A percentile compares a stretch with the other conserved stretches of the same genome.
Conservation (phyloP, 2,888 invertebrate species). For the Drosophila koepferae region DNA sequence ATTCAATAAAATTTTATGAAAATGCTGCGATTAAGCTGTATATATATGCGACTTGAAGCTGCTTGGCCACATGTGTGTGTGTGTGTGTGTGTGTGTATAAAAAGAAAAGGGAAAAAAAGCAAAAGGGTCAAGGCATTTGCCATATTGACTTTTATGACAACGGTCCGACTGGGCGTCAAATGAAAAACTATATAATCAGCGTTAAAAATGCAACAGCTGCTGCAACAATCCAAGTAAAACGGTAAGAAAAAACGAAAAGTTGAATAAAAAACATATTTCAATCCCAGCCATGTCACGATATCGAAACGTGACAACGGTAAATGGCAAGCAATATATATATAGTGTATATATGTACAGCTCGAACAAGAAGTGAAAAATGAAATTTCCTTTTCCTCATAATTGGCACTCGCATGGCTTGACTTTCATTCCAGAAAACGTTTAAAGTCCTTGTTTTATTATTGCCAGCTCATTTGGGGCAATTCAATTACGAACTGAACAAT, state of each 20-base stretch:
- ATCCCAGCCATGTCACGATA: slow-evolving; percentile 26
- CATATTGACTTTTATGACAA: slow-evolving; percentile 77
- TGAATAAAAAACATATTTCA: slow-evolving; percentile 49
- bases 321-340: slow-evolving; percentile 11
- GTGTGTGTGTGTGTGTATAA: slow-evolving; percentile 18
- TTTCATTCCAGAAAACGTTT: slow-evolving; percentile 9
- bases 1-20: slow-evolving; percentile 82
- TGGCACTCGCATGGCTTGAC: slow-evolving; percentile 2
- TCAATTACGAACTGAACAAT: not conserved
- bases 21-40: slow-evolving; percentile 75
- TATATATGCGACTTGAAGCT: slow-evolving; percentile 35
- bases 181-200: slow-evolving; percentile 75
- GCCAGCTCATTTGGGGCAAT: not conserved
- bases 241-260: slow-evolving; percentile 4
- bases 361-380: slow-evolving; percentile 8
- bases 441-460: not conserved
- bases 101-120: slow-evolving; percentile 63
- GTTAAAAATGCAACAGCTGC: slow-evolving; percentile 73
- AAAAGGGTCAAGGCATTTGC: slow-evolving; percentile 73
- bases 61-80: slow-evolving; percentile 36
- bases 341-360: slow-evolving; percentile 6
- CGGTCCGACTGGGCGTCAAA: slow-evolving; percentile 50
- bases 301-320: slow-evolving; percentile 48
- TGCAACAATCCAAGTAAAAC: slow-evolving; percentile 61
- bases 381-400: slow-evolving; percentile 13